Evolutionary conservation across 2,888 invertebrate species (phyloP).

Genomic region (Lathronympha strigana): DNA sequence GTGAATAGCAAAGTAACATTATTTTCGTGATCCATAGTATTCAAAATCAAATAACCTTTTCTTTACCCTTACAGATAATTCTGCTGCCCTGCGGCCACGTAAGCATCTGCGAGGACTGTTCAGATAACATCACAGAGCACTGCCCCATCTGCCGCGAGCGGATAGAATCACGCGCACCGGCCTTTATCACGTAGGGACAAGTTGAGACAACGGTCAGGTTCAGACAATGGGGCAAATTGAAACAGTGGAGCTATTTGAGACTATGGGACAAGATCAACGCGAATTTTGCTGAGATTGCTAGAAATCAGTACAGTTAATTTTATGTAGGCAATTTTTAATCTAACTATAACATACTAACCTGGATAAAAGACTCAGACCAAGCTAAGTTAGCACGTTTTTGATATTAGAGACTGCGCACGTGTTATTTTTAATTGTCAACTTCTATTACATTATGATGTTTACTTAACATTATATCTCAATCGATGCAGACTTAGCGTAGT

Average conservation of each 20-base stretch:
- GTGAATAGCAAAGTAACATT: no score
- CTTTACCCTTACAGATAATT: constrained; percentile 85
- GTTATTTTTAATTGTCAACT: no score
- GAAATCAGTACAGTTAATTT: no score
- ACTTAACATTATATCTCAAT: no score
- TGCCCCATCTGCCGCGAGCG: constrained; percentile 92
- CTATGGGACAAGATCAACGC: background rate
- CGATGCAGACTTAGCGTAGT: no score
- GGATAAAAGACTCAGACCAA: no score
- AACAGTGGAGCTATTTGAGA: background rate
- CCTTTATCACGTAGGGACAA: constrained; percentile 33
- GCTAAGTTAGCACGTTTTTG: no score
- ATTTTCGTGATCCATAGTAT: background rate
- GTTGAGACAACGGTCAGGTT: background rate
- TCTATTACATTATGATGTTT: no score
- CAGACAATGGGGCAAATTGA: background rate
- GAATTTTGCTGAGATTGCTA: no score
- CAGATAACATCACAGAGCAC: constrained; percentile 86
- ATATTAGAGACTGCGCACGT: no score
- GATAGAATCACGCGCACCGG: constrained; percentile 88
- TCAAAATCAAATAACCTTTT: background rate
- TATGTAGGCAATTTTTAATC: no score
- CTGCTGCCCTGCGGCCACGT: constrained; percentile 95
- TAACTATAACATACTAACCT: no score
- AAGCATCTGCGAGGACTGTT: constrained; percentile 94